These are phyloP conservation scores for Parnassius glacialis DNA, from an alignment of 2,888 invertebrate species.

Conservation along the genomic window DNA sequence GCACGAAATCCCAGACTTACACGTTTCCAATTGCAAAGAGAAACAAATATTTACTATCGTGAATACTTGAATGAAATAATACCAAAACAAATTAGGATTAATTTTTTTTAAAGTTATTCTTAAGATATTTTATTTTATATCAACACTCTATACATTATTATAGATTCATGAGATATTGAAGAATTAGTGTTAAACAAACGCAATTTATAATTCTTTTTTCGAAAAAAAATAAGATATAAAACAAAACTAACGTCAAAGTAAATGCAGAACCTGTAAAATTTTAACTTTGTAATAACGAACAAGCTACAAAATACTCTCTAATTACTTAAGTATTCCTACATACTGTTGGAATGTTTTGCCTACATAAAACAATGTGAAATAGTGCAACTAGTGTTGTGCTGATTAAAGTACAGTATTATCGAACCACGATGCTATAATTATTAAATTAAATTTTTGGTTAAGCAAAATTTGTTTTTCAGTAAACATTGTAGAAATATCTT, in stretches of 20 bases:
- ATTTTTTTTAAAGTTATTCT: no score
- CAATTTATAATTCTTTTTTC: background rate
- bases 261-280: no score
- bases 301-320: slow-evolving; percentile 5
- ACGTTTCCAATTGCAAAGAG: background rate
- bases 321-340: slow-evolving; percentile 15
- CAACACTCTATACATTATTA: background rate
- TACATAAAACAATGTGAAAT: slow-evolving; percentile 20
- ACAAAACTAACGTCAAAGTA: no score
- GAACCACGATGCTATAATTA: no score
- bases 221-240: background rate
- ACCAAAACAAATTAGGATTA: no score
- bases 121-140: no score
- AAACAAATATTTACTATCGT: background rate
- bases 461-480: no score
- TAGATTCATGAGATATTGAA: background rate
- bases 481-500: no score
- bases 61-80: no score
- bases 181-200: background rate
- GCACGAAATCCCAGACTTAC: background rate
- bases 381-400: slow-evolving; percentile 16
- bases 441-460: no score
- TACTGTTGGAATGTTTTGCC: slow-evolving; percentile 23
- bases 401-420: no score
- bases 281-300: no score